These are phyloP conservation scores for Diabrotica balteata DNA, from an alignment of 2,888 invertebrate genomes.

Conservation along the genomic window DNA sequence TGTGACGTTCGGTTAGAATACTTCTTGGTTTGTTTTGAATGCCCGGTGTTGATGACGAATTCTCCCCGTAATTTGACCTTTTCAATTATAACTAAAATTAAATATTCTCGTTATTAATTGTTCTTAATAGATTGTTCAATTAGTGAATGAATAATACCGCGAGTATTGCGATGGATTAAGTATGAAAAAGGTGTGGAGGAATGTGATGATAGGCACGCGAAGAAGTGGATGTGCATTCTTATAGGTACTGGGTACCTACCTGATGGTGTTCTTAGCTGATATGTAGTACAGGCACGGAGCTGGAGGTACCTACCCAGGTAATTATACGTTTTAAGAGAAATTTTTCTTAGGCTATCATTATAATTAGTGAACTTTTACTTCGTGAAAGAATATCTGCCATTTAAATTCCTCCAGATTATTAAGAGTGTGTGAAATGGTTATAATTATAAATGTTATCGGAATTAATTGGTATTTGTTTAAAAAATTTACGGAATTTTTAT, in stretches of 20 bases:
- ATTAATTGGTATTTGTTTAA: too few relatives aligned
- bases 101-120: conserved; percentile 7
- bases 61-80: conserved; percentile 3
- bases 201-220: conserved; percentile 30
- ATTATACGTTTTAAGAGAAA: conserved; percentile 16
- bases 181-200: conserved; percentile 23
- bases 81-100: conserved; percentile 8
- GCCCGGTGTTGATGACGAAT: conserved; percentile 1
- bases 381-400: neutral
- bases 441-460: too few relatives aligned
- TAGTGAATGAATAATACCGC: conserved; percentile 1
- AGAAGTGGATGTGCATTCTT: conserved; percentile 31
- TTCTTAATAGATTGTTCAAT: conserved; percentile 7
- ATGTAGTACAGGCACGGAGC: conserved; percentile 32
- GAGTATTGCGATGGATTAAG: conserved; percentile 2
- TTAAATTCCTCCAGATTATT: neutral
- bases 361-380: conserved; percentile 8
- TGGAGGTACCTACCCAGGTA: conserved; percentile 36
- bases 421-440: too few relatives aligned
- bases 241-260: conserved; percentile 10
- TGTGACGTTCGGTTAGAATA: conserved; percentile 4
- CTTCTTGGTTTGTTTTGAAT: conserved; percentile 23
- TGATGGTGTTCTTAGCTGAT: conserved; percentile 27
- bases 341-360: conserved; percentile 15
- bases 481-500: too few relatives aligned